Evolutionary conservation across 2,113 vertebrate species (phyloP).

Genomic region (Chlorodrepanis virens): DNA sequence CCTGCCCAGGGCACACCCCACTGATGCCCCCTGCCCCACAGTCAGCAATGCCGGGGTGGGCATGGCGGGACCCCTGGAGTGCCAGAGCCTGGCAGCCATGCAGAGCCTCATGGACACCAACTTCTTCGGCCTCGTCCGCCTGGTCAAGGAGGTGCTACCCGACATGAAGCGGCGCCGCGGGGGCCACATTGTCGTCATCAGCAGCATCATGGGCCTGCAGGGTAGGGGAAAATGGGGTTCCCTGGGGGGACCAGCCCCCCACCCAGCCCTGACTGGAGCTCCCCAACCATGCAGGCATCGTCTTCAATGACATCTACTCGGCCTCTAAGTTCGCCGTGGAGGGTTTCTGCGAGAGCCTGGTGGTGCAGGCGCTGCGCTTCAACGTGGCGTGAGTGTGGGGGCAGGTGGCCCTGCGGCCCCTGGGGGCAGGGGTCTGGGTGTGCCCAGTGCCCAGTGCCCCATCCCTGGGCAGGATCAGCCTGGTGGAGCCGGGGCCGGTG

Average conservation of each 20-base stretch:
- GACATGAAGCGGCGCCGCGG: slow-evolving; percentile 77
- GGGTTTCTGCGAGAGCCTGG: slow-evolving; percentile 81
- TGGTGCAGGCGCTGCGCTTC: slow-evolving; percentile 75
- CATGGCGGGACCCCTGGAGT: slow-evolving; percentile 78
- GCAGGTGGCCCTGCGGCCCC: fast-evolving
- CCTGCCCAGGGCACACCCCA: fast-evolving
- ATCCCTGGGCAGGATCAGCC: slow-evolving; percentile 55
- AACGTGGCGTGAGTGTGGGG: slow-evolving; percentile 72
- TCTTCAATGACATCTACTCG: slow-evolving; percentile 75
- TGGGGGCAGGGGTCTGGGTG: fast-evolving
- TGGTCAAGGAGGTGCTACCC: slow-evolving; percentile 73
- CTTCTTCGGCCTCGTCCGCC: slow-evolving; percentile 74
- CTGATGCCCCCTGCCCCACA: background rate
- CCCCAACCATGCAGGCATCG: slow-evolving; percentile 44
- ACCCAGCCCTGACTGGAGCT: fast-evolving
- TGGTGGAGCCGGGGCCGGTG: slow-evolving; percentile 79
- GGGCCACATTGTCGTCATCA: slow-evolving; percentile 76
- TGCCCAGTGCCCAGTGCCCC: background rate
- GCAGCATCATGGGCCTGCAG: slow-evolving; percentile 78
- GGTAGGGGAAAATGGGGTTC: background rate
- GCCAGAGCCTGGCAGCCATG: slow-evolving; percentile 74
- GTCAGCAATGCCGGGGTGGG: slow-evolving; percentile 81
- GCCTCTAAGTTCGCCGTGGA: slow-evolving; percentile 78
- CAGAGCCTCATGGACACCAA: slow-evolving; percentile 75
- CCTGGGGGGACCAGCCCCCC: fast-evolving